phyloP scores from a whole-genome alignment of 2,888 invertebrate genomes.

The Gisinianus flammeolus region DNA sequence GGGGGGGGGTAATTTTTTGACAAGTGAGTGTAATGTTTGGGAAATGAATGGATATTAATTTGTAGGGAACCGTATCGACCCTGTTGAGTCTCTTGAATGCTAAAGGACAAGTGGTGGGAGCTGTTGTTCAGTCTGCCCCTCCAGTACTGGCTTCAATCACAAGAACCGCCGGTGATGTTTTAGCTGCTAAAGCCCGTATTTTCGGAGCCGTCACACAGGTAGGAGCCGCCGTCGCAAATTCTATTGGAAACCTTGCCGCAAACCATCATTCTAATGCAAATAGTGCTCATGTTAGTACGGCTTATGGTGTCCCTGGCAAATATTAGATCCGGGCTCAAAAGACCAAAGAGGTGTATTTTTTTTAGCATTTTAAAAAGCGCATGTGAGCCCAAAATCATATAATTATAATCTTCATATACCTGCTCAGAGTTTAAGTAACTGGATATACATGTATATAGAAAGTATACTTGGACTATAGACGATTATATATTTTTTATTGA shows the following conservation, averaged over 20 bases:
- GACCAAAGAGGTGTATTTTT: conserved; percentile 20
- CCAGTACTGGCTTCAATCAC: conserved; percentile 59
- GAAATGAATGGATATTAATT: not conserved
- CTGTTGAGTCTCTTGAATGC: conserved; percentile 58
- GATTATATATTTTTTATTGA: not conserved
- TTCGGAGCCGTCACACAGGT: conserved; percentile 59
- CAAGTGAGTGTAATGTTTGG: not conserved
- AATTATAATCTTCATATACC: not conserved
- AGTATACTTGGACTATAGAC: not conserved
- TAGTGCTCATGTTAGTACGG: conserved; percentile 36
- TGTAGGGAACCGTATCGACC: conserved; percentile 59
- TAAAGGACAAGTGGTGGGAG: conserved; percentile 59
- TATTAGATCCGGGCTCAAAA: conserved; percentile 32
- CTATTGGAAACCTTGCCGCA: conserved; percentile 58
- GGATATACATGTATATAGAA: not conserved
- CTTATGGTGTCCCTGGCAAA: conserved; percentile 48
- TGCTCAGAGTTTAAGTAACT: not conserved
- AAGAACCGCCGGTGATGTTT: conserved; percentile 58
- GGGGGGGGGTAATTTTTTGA: not conserved
- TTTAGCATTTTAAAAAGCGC: conserved; percentile 19
- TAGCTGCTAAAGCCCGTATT: conserved; percentile 59
- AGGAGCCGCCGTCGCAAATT: conserved; percentile 59
- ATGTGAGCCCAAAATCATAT: conserved; percentile 18
- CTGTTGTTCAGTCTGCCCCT: conserved; percentile 59
- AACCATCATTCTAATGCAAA: conserved; percentile 41